Percentiles rank a stretch among this genome's conserved stretches.
These are phyloP conservation scores for Gymnocephalus cernua DNA, from an alignment of 2,113 vertebrate genomes.

Conservation along the genomic window DNA sequence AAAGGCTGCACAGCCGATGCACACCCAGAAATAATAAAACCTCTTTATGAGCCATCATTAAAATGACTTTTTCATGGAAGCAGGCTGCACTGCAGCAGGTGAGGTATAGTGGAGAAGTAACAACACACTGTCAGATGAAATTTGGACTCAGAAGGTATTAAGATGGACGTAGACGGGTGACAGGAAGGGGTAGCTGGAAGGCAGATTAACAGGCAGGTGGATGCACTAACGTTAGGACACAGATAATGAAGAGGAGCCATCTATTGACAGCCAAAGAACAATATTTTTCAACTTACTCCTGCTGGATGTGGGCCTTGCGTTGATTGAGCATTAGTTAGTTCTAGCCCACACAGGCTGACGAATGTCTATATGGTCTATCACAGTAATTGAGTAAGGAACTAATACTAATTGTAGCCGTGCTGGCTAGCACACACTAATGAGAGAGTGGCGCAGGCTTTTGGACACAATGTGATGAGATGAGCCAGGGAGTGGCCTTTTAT, in stretches of 20 bases:
- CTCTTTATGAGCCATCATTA: slow-evolving; percentile 43
- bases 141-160: slow-evolving; percentile 15
- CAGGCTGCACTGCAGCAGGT: slow-evolving; percentile 13
- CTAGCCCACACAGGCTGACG: slow-evolving; percentile 18
- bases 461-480: slow-evolving; percentile 16
- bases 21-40: slow-evolving; percentile 21
- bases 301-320: slow-evolving; percentile 30
- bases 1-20: slow-evolving; percentile 19
- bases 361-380: slow-evolving; percentile 39
- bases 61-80: slow-evolving; percentile 23
- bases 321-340: slow-evolving; percentile 29
- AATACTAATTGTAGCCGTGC: slow-evolving; percentile 57
- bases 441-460: slow-evolving; percentile 20
- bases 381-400: slow-evolving; percentile 45
- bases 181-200: slow-evolving; percentile 40
- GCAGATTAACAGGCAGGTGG: slow-evolving; percentile 59
- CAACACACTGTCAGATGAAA: slow-evolving; percentile 27
- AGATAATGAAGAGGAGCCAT: slow-evolving; percentile 54
- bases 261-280: slow-evolving; percentile 42
- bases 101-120: background rate
- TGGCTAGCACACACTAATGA: slow-evolving; percentile 51
- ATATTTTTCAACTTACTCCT: slow-evolving; percentile 28
- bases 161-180: slow-evolving; percentile 49
- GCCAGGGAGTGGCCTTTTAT: slow-evolving; percentile 1
- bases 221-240: slow-evolving; percentile 36